These are phyloP conservation scores for Hippopotamus amphibius DNA, from an alignment of 2,113 vertebrate genomes.

Conservation along the genomic window DNA sequence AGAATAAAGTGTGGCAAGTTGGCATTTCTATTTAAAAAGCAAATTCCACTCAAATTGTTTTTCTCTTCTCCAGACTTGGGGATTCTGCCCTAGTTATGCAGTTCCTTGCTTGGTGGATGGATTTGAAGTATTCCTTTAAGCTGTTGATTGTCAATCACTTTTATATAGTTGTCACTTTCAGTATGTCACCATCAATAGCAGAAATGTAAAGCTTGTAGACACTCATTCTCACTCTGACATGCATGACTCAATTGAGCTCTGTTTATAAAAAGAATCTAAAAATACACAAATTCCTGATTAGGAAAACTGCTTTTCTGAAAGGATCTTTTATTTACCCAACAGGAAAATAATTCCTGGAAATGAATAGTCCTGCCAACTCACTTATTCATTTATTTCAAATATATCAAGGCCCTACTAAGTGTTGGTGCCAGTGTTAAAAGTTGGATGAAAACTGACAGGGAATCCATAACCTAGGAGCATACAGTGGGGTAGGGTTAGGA, in stretches of 20 bases:
- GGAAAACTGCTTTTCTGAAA: slow-evolving; percentile 8
- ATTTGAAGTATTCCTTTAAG: slow-evolving; percentile 63
- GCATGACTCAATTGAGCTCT: slow-evolving; percentile 54
- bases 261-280: slow-evolving; percentile 69
- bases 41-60: slow-evolving; percentile 9
- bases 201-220: slow-evolving; percentile 51
- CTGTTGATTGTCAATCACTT: slow-evolving; percentile 65
- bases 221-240: slow-evolving; percentile 24
- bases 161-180: slow-evolving; percentile 69
- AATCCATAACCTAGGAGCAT: background rate
- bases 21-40: background rate
- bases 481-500: background rate
- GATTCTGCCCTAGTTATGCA: slow-evolving; percentile 24
- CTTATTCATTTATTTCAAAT: background rate
- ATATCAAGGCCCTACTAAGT: background rate
- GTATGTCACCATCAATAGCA: slow-evolving; percentile 57
- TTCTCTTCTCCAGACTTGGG: background rate
- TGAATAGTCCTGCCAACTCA: background rate
- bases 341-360: background rate
- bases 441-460: background rate
- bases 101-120: background rate
- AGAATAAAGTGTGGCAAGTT: background rate
- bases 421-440: background rate
- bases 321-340: slow-evolving; percentile 9
- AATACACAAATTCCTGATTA: slow-evolving; percentile 7